Conservation (phyloP, 2,888 invertebrate genomes). For the Phengaris alcon region DNA sequence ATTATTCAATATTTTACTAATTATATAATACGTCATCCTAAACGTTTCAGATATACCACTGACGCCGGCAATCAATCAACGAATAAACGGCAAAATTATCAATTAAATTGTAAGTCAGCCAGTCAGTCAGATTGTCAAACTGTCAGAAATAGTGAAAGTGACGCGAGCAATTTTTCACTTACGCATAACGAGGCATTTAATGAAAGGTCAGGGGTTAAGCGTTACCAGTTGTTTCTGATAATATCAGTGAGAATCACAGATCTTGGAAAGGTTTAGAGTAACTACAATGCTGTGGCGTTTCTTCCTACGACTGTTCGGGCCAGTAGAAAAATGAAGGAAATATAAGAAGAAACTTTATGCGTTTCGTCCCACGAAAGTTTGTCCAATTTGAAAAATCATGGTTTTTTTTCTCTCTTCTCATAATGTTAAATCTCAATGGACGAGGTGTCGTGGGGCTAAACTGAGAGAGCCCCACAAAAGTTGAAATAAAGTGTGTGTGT, state of each 20-base stretch:
- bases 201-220: constrained; percentile 46
- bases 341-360: too few relatives aligned
- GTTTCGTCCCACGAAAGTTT: not conserved
- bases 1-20: not conserved
- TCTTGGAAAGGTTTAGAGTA: not conserved
- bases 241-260: constrained; percentile 16
- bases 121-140: constrained; percentile 32
- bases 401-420: too few relatives aligned
- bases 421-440: too few relatives aligned
- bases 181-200: constrained; percentile 56
- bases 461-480: too few relatives aligned
- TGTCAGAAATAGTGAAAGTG: constrained; percentile 38
- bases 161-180: constrained; percentile 51
- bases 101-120: constrained; percentile 21
- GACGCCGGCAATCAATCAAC: constrained; percentile 5
- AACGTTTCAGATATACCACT: not conserved
- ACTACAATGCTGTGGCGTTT: too few relatives aligned
- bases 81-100: constrained; percentile 23
- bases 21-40: constrained; percentile 8
- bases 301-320: too few relatives aligned
- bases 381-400: too few relatives aligned
- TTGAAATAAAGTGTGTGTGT: too few relatives aligned
- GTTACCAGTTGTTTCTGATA: constrained; percentile 33
- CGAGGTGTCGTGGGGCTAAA: too few relatives aligned
- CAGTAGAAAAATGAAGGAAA: too few relatives aligned